phyloP scores from a whole-genome alignment of 2,797 vertebrate species.

The Lithobates pipiens region DNA sequence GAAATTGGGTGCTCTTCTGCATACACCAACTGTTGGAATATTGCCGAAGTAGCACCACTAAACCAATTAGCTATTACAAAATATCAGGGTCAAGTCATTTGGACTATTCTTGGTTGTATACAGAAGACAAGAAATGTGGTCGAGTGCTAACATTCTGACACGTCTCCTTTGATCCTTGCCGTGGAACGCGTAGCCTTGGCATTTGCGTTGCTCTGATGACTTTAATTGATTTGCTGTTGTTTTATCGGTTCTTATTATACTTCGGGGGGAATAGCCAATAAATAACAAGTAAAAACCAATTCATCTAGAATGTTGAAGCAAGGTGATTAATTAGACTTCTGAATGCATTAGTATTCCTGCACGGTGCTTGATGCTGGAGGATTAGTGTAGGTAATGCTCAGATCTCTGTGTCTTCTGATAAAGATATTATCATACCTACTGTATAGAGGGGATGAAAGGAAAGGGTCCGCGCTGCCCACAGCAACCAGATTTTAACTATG shows the following conservation, averaged over 20 bases:
- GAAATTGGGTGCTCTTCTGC: too few species aligned
- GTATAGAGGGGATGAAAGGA: not conserved
- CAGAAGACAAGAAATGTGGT: too few species aligned
- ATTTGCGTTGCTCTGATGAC: too few species aligned
- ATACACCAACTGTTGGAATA: too few species aligned
- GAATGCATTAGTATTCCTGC: not conserved
- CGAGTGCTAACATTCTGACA: not conserved
- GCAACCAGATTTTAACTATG: too few species aligned
- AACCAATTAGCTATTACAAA: too few species aligned
- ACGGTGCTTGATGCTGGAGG: not conserved
- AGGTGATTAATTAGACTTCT: slow-evolving; percentile 30
- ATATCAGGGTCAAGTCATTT: too few species aligned
- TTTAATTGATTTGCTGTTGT: slow-evolving; percentile 14
- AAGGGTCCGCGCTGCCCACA: too few species aligned
- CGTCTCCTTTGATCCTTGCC: too few species aligned
- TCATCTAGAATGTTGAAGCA: slow-evolving; percentile 4
- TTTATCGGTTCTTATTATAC: not conserved
- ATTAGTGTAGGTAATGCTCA: not conserved
- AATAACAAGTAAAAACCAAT: slow-evolving; percentile 31
- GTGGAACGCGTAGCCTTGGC: not conserved
- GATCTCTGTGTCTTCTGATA: not conserved
- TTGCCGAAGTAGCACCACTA: too few species aligned
- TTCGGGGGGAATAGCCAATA: not conserved
- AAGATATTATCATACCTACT: not conserved
- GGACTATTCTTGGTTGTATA: too few species aligned